phyloP scores from a whole-genome alignment of 2,113 vertebrate genomes.

The Coturnix japonica region DNA sequence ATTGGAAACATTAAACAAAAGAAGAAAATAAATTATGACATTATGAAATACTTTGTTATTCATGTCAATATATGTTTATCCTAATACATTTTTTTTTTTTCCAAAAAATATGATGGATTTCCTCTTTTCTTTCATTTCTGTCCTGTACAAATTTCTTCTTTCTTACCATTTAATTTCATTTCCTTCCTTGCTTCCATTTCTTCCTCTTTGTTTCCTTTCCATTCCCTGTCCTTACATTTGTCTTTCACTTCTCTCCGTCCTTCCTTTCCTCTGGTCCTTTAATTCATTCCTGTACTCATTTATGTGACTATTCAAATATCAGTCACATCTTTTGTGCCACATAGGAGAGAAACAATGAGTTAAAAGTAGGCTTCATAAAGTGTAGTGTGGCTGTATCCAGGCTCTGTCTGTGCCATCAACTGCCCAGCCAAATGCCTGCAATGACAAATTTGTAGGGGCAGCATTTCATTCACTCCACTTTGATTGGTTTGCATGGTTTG shows the following conservation, averaged over 20 bases:
- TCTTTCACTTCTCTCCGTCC: accelerated
- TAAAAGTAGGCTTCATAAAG: not conserved
- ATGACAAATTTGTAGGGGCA: not conserved
- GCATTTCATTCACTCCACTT: not conserved
- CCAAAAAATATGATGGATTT: not conserved
- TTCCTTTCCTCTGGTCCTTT: not conserved
- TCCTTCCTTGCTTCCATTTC: too few relatives aligned
- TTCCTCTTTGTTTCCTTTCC: too few relatives aligned
- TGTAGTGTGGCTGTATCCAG: not conserved
- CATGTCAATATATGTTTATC: not conserved
- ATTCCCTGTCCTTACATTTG: not conserved
- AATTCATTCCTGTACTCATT: not conserved
- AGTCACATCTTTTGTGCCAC: not conserved
- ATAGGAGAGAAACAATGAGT: not conserved
- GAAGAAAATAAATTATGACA: not conserved
- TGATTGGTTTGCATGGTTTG: not conserved
- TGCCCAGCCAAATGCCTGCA: not conserved
- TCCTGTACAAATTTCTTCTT: too few relatives aligned
- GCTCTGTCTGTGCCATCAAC: not conserved
- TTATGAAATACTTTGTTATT: not conserved
- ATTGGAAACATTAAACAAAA: not conserved
- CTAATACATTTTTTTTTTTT: not conserved
- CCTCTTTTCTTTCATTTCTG: not conserved
- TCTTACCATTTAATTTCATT: not conserved
- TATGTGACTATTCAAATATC: not conserved